Evolutionary conservation across 2,113 vertebrate genomes (phyloP).

Genomic region (Coturnix japonica): DNA sequence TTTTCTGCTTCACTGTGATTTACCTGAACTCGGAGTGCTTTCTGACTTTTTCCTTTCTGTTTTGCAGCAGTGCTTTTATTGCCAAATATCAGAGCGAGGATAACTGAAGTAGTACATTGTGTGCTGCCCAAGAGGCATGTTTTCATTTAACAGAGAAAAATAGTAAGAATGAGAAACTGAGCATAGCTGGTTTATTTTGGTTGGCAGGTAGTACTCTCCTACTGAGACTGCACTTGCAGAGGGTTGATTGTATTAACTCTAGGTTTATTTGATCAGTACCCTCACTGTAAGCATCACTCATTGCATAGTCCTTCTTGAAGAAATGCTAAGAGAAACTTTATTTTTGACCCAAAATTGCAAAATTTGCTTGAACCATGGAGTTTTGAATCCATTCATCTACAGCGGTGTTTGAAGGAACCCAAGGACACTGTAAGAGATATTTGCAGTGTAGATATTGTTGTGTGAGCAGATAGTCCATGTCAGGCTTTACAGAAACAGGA

Average conservation of each 20-base stretch:
- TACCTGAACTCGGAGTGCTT: not conserved
- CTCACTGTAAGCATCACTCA: not conserved
- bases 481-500: not conserved
- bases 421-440: not conserved
- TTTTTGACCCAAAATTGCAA: not conserved
- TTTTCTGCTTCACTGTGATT: not conserved
- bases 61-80: not conserved
- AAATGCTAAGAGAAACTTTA: not conserved
- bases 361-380: not conserved
- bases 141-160: not conserved
- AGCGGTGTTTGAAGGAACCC: not conserved
- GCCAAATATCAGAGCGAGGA: not conserved
- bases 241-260: not conserved
- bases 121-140: not conserved
- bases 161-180: not conserved
- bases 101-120: not conserved
- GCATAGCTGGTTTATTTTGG: not conserved
- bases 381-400: not conserved
- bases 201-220: not conserved
- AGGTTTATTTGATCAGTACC: not conserved
- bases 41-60: not conserved
- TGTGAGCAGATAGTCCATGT: not conserved
- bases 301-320: not conserved
- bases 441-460: not conserved
- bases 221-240: not conserved